Conservation (phyloP, 1,140 invertebrate genomes). For the Tachypleus tridentatus region DNA sequence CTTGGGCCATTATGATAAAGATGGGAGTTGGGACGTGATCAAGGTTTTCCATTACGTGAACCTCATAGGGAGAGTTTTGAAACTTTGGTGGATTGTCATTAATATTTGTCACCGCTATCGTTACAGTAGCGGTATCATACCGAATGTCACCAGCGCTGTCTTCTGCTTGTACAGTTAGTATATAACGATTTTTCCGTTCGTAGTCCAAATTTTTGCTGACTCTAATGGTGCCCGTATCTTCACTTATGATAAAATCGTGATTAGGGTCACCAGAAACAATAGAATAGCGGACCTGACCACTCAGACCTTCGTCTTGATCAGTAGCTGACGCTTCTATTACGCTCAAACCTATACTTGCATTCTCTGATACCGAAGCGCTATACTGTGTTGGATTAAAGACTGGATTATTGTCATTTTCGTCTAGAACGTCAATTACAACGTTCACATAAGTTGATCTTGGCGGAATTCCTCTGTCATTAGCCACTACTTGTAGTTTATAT, state of each 20-base stretch:
- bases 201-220: slow-evolving; percentile 84
- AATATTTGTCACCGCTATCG: slow-evolving; percentile 63
- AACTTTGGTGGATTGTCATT: slow-evolving; percentile 92
- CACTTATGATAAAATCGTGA: slow-evolving; percentile 75
- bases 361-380: slow-evolving; percentile 73
- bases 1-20: slow-evolving; percentile 61
- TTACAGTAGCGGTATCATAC: slow-evolving; percentile 54
- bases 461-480: slow-evolving; percentile 73
- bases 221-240: slow-evolving; percentile 74
- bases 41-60: slow-evolving; percentile 68
- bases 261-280: slow-evolving; percentile 81
- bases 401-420: slow-evolving; percentile 90
- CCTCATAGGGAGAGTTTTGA: slow-evolving; percentile 75
- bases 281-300: slow-evolving; percentile 75
- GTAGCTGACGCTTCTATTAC: slow-evolving; percentile 73
- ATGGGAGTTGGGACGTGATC: slow-evolving; percentile 46
- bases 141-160: slow-evolving; percentile 45
- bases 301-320: slow-evolving; percentile 76
- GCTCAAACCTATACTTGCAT: slow-evolving; percentile 81
- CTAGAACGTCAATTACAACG: slow-evolving; percentile 61
- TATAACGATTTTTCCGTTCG: slow-evolving; percentile 71
- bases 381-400: slow-evolving; percentile 80
- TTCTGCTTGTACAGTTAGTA: slow-evolving; percentile 70
- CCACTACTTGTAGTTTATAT: slow-evolving; percentile 30
- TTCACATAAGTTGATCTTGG: slow-evolving; percentile 53